A percentile compares a stretch with the other conserved stretches of the same genome.
Conservation (phyloP, 2,113 vertebrate genomes). For the Meriones unguiculatus region DNA sequence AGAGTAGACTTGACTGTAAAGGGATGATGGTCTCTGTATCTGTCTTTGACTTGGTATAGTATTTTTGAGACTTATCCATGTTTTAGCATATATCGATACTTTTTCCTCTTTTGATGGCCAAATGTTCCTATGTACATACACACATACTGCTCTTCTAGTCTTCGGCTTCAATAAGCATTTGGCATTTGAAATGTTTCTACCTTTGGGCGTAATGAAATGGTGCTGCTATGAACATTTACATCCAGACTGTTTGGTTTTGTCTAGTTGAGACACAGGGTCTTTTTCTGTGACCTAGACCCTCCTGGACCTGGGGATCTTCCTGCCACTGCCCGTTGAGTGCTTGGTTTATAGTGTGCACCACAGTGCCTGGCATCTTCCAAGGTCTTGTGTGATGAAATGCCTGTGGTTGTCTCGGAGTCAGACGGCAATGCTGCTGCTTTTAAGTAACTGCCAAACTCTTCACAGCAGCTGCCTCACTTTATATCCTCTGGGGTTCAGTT, state of each 20-base stretch:
- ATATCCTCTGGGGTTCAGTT: background rate
- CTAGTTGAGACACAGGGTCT: background rate
- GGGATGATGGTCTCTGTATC: background rate
- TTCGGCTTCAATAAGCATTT: background rate
- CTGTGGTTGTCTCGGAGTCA: background rate
- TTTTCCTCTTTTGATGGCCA: background rate
- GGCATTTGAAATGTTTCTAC: background rate
- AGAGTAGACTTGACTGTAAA: background rate
- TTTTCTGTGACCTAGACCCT: background rate
- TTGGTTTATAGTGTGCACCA: background rate
- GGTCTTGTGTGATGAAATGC: background rate
- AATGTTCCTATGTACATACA: background rate
- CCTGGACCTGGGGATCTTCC: background rate
- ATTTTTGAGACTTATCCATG: background rate
- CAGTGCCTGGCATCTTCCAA: background rate
- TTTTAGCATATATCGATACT: background rate
- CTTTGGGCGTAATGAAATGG: background rate
- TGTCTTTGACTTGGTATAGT: background rate
- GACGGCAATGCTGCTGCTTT: background rate
- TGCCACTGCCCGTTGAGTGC: background rate
- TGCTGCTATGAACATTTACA: background rate
- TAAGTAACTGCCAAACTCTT: background rate
- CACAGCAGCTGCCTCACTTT: background rate
- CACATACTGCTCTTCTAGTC: background rate
- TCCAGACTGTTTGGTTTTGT: background rate